Percentiles rank a stretch among this genome's conserved stretches.
Conservation (phyloP, 2,113 vertebrate genomes). For the Mormyrus lacerda region DNA sequence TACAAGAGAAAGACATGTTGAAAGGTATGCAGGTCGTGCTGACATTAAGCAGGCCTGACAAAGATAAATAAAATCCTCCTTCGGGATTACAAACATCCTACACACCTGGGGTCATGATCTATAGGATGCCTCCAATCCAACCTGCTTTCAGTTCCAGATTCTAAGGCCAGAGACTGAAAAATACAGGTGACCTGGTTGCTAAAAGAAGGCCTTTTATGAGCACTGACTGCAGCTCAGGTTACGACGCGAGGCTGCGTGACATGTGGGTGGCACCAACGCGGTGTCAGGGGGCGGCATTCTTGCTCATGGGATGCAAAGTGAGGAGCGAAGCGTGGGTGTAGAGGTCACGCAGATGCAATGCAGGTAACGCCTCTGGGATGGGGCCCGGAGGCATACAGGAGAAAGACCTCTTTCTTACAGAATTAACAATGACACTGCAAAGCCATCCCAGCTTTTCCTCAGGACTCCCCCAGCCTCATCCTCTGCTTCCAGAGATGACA, state of each 20-base stretch:
- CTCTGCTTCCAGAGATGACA: not conserved
- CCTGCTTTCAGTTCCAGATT: constrained; percentile 43
- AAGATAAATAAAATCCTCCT: constrained; percentile 35
- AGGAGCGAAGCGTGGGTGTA: not conserved
- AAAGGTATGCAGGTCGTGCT: constrained; percentile 21
- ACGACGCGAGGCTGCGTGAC: not conserved
- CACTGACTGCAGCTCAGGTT: not conserved
- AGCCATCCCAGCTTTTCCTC: not conserved
- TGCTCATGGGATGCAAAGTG: not conserved
- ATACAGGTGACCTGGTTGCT: constrained; percentile 22
- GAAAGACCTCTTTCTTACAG: not conserved
- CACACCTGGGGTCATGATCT: constrained; percentile 38
- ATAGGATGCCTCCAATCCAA: constrained; percentile 33
- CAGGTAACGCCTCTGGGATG: not conserved
- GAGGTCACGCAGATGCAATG: not conserved
- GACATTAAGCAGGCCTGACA: constrained; percentile 35
- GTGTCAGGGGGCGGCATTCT: not conserved
- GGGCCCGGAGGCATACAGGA: not conserved
- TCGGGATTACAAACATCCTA: constrained; percentile 21
- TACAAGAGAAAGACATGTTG: constrained; percentile 2
- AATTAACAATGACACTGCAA: not conserved
- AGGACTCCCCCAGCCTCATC: not conserved
- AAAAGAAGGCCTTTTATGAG: constrained; percentile 2
- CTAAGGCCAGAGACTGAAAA: constrained; percentile 41
- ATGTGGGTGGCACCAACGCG: not conserved